phyloP scores from a whole-genome alignment of 2,113 vertebrate species.

The Suncus etruscus region DNA sequence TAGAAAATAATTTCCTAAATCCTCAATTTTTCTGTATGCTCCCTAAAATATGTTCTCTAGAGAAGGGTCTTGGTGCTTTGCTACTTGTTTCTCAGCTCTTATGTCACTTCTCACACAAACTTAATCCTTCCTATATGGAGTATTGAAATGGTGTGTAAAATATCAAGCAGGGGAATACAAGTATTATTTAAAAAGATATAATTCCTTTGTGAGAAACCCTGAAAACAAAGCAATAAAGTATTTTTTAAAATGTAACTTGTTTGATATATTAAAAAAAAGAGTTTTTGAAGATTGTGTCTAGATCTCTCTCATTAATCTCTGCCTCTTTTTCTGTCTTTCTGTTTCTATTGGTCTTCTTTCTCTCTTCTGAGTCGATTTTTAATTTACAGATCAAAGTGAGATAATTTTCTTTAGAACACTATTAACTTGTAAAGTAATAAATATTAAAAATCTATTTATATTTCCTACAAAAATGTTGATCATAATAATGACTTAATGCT shows the following conservation, averaged over 20 bases:
- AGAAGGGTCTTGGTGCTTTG: background rate
- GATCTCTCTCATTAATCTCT: background rate
- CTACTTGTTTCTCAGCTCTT: background rate
- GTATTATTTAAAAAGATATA: background rate
- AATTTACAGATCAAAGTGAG: too few relatives aligned
- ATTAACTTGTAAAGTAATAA: too few relatives aligned
- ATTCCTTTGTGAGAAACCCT: background rate
- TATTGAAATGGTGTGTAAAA: background rate
- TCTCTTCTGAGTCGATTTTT: too few relatives aligned
- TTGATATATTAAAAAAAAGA: background rate
- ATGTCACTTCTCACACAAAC: background rate
- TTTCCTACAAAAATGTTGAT: background rate
- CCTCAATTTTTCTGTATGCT: background rate
- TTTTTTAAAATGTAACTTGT: background rate
- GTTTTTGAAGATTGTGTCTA: background rate
- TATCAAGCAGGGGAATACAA: background rate
- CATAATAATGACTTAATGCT: background rate
- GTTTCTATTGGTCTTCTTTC: too few relatives aligned
- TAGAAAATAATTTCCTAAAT: background rate
- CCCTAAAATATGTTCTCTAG: background rate
- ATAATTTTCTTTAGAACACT: too few relatives aligned
- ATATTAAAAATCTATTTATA: background rate
- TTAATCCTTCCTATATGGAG: background rate
- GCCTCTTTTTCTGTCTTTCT: too few relatives aligned
- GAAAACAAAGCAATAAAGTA: background rate